phyloP scores from a whole-genome alignment of 2,113 vertebrate genomes.

The Ciconia stormi region DNA sequence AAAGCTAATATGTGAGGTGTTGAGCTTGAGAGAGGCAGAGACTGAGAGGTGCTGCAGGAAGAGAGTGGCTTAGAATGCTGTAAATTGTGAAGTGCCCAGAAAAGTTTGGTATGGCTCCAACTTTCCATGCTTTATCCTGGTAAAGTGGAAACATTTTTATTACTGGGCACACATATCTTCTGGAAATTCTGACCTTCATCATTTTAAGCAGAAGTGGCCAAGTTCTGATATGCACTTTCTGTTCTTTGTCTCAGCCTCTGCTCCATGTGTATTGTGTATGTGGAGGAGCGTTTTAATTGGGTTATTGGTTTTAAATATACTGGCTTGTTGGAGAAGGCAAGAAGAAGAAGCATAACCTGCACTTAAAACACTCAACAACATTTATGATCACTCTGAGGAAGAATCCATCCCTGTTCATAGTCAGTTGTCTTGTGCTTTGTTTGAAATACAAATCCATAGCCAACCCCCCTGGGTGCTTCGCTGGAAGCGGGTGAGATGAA shows the following conservation, averaged over 20 bases:
- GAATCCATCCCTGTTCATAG: background rate
- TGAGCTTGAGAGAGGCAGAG: background rate
- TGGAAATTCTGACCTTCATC: background rate
- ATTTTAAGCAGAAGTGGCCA: background rate
- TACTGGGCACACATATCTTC: background rate
- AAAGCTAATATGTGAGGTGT: background rate
- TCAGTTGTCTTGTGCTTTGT: background rate
- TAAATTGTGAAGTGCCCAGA: background rate
- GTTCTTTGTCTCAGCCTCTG: background rate
- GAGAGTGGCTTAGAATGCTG: background rate
- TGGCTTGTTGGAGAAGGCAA: background rate
- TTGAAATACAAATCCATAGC: background rate
- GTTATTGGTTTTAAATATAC: background rate
- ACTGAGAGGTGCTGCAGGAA: background rate
- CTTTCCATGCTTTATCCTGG: background rate
- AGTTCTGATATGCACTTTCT: background rate
- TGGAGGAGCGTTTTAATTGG: background rate
- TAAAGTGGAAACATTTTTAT: background rate
- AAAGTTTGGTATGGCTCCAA: background rate
- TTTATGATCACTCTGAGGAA: background rate
- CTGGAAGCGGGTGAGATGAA: background rate
- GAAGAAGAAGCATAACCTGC: background rate
- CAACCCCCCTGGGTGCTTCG: background rate
- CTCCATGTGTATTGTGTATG: background rate
- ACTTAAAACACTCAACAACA: background rate